A percentile compares a stretch with the other conserved stretches of the same genome.
These are phyloP conservation scores for Phrynocephalus guinanensis DNA, from an alignment of 2,797 vertebrate genomes.

Conservation along the genomic window DNA sequence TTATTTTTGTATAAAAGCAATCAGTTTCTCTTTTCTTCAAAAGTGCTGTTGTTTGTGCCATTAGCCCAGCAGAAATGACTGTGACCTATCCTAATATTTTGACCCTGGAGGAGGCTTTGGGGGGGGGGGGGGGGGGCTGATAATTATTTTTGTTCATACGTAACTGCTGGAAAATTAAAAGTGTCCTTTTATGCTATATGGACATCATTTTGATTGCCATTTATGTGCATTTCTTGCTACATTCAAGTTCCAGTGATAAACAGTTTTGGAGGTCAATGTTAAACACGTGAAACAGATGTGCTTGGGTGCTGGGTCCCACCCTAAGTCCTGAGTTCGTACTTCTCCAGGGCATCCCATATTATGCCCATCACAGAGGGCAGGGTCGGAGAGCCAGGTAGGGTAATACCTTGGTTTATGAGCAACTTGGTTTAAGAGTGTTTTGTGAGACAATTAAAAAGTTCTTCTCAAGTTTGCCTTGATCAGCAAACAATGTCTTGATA, in stretches of 20 bases:
- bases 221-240: background rate
- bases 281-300: background rate
- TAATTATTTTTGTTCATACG: background rate
- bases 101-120: background rate
- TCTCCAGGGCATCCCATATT: too few species aligned
- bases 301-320: too few species aligned
- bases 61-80: background rate
- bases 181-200: background rate
- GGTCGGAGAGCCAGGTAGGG: too few species aligned
- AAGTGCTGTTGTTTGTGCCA: background rate
- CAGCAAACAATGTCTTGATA: too few species aligned
- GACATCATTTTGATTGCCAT: background rate
- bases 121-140: background rate
- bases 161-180: constrained; percentile 19
- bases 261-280: background rate
- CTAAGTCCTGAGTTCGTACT: background rate
- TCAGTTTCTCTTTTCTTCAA: background rate
- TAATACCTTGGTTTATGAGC: too few species aligned
- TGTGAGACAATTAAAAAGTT: too few species aligned
- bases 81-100: background rate
- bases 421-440: too few species aligned
- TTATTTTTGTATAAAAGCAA: background rate
- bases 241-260: too few species aligned
- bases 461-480: too few species aligned
- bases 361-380: too few species aligned